Evolutionary conservation across 2,113 vertebrate species (phyloP).

Genomic region (Accipiter virgatus): DNA sequence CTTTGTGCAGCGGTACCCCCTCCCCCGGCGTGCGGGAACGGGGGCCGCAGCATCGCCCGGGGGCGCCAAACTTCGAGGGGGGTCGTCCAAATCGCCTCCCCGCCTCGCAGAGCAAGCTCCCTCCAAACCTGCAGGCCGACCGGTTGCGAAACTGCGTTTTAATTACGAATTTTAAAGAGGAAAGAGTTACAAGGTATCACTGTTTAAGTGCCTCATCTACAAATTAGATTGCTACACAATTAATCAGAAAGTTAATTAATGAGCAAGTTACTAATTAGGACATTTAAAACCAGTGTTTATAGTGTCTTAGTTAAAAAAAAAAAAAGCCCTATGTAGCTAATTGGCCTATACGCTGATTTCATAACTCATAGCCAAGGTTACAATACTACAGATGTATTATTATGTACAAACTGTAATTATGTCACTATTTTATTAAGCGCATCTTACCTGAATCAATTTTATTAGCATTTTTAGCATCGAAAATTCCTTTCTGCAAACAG

Average conservation of each 20-base stretch:
- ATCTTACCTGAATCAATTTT: too few species aligned
- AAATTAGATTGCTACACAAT: conserved; percentile 85
- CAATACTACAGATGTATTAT: too few species aligned
- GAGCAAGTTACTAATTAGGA: conserved; percentile 83
- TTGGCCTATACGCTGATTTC: too few species aligned
- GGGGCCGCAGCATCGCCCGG: neutral
- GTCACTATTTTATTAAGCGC: too few species aligned
- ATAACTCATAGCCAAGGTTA: too few species aligned
- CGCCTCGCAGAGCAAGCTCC: neutral
- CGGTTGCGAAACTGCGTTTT: conserved; percentile 55
- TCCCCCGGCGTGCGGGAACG: neutral
- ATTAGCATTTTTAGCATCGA: too few species aligned
- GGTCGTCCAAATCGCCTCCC: neutral
- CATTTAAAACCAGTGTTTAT: conserved; percentile 81
- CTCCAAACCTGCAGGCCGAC: neutral
- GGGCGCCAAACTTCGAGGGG: neutral
- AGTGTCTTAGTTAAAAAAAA: conserved; percentile 64
- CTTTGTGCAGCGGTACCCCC: too few species aligned
- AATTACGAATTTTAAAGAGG: conserved; percentile 67
- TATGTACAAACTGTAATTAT: too few species aligned
- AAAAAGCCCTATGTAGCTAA: conserved; percentile 38
- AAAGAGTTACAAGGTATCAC: conserved; percentile 78
- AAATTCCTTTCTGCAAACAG: too few species aligned
- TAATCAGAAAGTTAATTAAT: conserved; percentile 87
- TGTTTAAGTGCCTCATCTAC: conserved; percentile 78